Conservation (phyloP, 1,140 invertebrate species). For the Sminthurinus signatus region DNA sequence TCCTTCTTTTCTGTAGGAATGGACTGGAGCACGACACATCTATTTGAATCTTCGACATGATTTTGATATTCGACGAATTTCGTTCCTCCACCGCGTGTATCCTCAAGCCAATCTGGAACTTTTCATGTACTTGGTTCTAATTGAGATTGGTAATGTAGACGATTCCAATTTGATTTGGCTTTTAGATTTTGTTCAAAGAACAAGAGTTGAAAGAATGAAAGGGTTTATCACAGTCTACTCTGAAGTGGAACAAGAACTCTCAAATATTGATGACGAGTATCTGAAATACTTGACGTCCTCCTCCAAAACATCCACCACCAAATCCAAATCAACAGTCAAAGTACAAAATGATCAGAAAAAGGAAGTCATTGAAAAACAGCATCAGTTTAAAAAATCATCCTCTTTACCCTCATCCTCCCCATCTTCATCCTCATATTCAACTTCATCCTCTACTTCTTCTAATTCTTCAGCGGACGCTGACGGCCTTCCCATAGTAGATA, state of each 20-base stretch:
- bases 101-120: conserved; percentile 45
- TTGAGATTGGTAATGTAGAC: conserved; percentile 45
- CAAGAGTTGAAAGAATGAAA: conserved; percentile 47
- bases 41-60: conserved; percentile 49
- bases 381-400: not conserved
- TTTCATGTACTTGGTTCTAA: conserved; percentile 50
- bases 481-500: conserved; percentile 3
- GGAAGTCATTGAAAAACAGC: too few relatives aligned
- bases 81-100: conserved; percentile 46
- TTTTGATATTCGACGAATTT: conserved; percentile 46
- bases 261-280: conserved; percentile 24
- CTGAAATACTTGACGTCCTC: conserved; percentile 14
- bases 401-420: not conserved
- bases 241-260: conserved; percentile 28
- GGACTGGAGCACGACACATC: conserved; percentile 50
- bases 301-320: not conserved
- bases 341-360: too few relatives aligned
- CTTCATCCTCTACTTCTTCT: conserved; percentile 5
- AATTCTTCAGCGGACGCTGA: not conserved
- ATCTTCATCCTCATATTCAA: not conserved
- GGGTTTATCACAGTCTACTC: conserved; percentile 48
- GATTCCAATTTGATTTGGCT: conserved; percentile 39
- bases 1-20: conserved; percentile 45
- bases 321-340: too few relatives aligned
- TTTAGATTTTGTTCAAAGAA: conserved; percentile 48